Base-by-base conservation (phyloP, 1,140 invertebrate species). In the Drosophila subobscura region DNA sequence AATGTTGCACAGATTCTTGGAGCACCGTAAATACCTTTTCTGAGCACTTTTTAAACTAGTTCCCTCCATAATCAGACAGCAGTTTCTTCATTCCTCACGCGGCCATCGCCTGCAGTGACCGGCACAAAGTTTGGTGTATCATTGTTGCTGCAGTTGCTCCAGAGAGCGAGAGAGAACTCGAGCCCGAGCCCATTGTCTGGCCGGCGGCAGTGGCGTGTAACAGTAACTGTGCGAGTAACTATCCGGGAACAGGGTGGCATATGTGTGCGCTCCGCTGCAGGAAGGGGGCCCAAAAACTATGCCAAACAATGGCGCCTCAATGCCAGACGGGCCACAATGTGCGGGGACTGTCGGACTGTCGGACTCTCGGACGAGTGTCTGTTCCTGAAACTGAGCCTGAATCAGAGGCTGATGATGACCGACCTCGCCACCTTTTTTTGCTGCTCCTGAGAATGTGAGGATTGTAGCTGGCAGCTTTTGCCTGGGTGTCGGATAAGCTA, bases 281-380 rank as follows among this genome's bases (percentile, higher is more conserved):
- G 55, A 53, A 27, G 47, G 54, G 57, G 65, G 49, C 42, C 29
- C 58, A 57, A 50, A 80, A 86, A 88, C 70, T 86, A 81, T 86
- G 81, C 81, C 81, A 86, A 86, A 86, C 80, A 85, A 85, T 85
- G 81, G 80, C 80, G 80, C 81, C 81, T 80, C 81, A 80, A 77
- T 85, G 80, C 77, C 73, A 72, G 57, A 46, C 49, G 16, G 46
- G 42, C 45, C 55, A 23, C 65, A 72, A 63, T 58, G 54, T 45
- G 65, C 45, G n/a, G 14, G 29, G 29, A 8, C 7, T 8, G 7
- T 29, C 27, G 27, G 27, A 2, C 27, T 29, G 4, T 33, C 0
- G 29, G 29, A 3, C 8, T 33, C 7, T 1, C 25, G 25, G 29
- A 42, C 12, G 22, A 20, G 40, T 44, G 29, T 40, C 44, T 47